Base-by-base conservation (phyloP, 2,113 vertebrate genomes). In the Caloenas nicobarica region DNA sequence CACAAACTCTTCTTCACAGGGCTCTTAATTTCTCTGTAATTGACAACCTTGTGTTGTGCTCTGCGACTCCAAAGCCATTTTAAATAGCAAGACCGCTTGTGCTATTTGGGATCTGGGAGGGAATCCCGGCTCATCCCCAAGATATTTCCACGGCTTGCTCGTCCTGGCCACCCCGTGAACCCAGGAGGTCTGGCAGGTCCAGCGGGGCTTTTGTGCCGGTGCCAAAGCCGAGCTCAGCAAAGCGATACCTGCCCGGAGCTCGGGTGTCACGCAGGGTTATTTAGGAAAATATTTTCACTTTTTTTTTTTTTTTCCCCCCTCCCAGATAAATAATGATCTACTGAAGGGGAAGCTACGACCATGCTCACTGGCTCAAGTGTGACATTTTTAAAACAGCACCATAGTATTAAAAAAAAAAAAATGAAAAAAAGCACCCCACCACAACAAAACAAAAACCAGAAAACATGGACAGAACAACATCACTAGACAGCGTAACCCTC, bases 131-230 rank as follows among this genome's bases (percentile, higher is more conserved):
- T 93, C 81, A 72, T 64, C 78, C 91, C 90, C 53, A 69, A 94
- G 86, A 56, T 94, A 88, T 91, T 91, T 56, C 65, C 62, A 56
- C 68, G 8, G 2, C 8, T 65, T 7, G 19, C 76, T 90, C 1
- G 16, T 91, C 91, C 83, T 95, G 96, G 82, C 83, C 96, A 92
- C 77, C 53, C 91, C 36, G 26, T 96, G 97, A 97, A 95, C 91
- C 82, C 46, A 0, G 2, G 65, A 92, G 86, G 62, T 84, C 94
- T 97, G 96, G 62, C 88, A 88, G 93, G 85, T 90, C 79, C 88
- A n/a, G 89, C 69, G 40, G 69, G 86, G 72, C 62, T 91, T 34
- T 80, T 26, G 64, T 13, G 81, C 82, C 58, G 33, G 71, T 94
- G 93, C 95, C 95, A 97, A 94, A 56, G 70, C 6, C n/a, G 91